Evolutionary conservation across 1,140 invertebrate species (phyloP).

Genomic region (Drosophila tani): DNA sequence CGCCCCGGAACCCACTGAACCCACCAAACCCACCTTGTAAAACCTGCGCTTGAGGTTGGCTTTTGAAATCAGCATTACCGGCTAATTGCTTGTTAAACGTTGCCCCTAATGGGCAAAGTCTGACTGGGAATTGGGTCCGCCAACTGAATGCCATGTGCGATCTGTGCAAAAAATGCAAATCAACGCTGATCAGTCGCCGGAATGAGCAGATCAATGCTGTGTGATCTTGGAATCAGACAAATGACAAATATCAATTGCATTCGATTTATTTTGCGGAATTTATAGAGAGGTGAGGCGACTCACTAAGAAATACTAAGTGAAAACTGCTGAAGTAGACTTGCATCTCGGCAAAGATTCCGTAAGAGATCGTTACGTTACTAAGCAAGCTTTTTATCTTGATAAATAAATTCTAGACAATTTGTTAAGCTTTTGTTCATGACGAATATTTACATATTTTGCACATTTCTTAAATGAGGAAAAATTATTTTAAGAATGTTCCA

Average conservation of each 20-base stretch:
- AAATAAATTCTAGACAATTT: not conserved
- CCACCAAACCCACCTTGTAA: slow-evolving; percentile 20
- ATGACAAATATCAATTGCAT: slow-evolving; percentile 19
- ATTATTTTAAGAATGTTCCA: too few relatives aligned
- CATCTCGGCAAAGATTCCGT: not conserved
- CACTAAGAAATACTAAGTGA: not conserved
- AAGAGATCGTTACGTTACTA: not conserved
- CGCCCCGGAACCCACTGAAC: not conserved
- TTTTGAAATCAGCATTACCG: slow-evolving; percentile 57
- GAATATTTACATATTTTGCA: too few relatives aligned
- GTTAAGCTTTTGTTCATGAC: not conserved
- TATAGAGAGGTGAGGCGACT: slow-evolving; percentile 9
- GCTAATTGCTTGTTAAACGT: slow-evolving; percentile 72
- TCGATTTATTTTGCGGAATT: slow-evolving; percentile 37
- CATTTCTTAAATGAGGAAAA: not conserved
- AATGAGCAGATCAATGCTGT: slow-evolving; percentile 5
- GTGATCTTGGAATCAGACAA: not conserved
- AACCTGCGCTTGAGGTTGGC: slow-evolving; percentile 23
- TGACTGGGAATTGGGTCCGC: slow-evolving; percentile 30
- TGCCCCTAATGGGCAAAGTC: slow-evolving; percentile 40
- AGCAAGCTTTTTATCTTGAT: too few relatives aligned
- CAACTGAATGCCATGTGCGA: slow-evolving; percentile 32
- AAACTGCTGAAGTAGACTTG: not conserved
- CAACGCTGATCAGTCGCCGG: slow-evolving; percentile 17
- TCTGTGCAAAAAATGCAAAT: slow-evolving; percentile 27